phyloP scores from a whole-genome alignment of 2,888 invertebrate species.

The Macrosoma leucophasiata region DNA sequence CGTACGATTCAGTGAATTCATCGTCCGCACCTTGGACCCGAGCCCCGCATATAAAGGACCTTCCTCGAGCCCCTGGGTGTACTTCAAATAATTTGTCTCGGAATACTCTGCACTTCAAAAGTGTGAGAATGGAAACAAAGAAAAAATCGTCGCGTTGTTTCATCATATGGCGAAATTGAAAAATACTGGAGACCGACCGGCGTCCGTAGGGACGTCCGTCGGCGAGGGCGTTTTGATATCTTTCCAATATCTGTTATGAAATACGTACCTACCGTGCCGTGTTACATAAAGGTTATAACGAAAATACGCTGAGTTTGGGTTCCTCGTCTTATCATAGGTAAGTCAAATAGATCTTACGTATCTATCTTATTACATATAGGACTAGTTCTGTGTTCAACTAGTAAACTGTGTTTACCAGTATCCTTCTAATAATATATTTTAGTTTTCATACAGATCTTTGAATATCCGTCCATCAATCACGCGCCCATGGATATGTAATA shows the following conservation, averaged over 20 bases:
- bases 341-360: too few species aligned
- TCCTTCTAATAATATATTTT: too few species aligned
- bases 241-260: constrained; percentile 33
- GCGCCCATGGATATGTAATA: too few species aligned
- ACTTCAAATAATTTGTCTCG: constrained; percentile 67
- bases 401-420: too few species aligned
- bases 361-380: too few species aligned
- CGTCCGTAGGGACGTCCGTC: constrained; percentile 42
- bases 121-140: constrained; percentile 48
- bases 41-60: constrained; percentile 68
- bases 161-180: constrained; percentile 61
- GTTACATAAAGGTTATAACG: too few species aligned
- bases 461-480: too few species aligned
- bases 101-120: constrained; percentile 61
- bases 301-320: too few species aligned
- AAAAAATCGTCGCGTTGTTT: constrained; percentile 54
- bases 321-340: too few species aligned
- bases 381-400: too few species aligned
- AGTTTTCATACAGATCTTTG: too few species aligned
- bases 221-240: constrained; percentile 40
- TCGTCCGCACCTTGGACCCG: constrained; percentile 67
- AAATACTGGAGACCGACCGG: constrained; percentile 49
- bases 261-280: too few species aligned
- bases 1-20: constrained; percentile 73
- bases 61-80: constrained; percentile 59